Conservation (phyloP, 2,888 invertebrate genomes). For the Aporophyla nigra region DNA sequence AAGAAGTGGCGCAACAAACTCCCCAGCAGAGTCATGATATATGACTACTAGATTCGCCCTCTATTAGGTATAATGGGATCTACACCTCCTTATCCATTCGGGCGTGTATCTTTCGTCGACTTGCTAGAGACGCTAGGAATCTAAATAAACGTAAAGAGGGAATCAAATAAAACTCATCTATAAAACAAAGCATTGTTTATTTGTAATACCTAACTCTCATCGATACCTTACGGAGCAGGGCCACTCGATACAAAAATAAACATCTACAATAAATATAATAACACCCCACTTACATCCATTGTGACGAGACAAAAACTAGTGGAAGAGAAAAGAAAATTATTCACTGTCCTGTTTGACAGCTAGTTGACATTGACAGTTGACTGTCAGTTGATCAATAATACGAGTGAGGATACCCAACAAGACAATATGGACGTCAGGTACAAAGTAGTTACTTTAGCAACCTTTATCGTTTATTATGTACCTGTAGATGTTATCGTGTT, state of each 20-base stretch:
- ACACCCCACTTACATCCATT: conserved; percentile 40
- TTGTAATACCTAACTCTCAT: conserved; percentile 65
- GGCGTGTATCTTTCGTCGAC: too few relatives aligned
- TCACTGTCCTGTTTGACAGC: too few relatives aligned
- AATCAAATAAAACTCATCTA: conserved; percentile 50
- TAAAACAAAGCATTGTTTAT: conserved; percentile 70
- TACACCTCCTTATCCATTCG: too few relatives aligned
- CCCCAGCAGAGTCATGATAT: too few relatives aligned
- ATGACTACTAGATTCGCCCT: neutral
- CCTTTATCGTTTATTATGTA: neutral
- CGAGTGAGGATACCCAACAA: too few relatives aligned
- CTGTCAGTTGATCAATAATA: too few relatives aligned
- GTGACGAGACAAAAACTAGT: conserved; percentile 5
- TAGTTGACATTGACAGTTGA: too few relatives aligned
- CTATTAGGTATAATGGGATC: too few relatives aligned
- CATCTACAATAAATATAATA: conserved; percentile 88
- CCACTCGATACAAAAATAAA: conserved; percentile 87
- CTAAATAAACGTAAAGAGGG: neutral
- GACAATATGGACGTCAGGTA: too few relatives aligned
- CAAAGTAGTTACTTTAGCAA: neutral
- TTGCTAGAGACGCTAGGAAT: too few relatives aligned
- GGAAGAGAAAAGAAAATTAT: neutral
- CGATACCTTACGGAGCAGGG: conserved; percentile 77
- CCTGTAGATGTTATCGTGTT: neutral
- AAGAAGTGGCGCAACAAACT: too few relatives aligned